A percentile compares a stretch with the other conserved stretches of the same genome.
These are phyloP conservation scores for Morus bassanus DNA, from an alignment of 2,797 vertebrate species.

Conservation along the genomic window DNA sequence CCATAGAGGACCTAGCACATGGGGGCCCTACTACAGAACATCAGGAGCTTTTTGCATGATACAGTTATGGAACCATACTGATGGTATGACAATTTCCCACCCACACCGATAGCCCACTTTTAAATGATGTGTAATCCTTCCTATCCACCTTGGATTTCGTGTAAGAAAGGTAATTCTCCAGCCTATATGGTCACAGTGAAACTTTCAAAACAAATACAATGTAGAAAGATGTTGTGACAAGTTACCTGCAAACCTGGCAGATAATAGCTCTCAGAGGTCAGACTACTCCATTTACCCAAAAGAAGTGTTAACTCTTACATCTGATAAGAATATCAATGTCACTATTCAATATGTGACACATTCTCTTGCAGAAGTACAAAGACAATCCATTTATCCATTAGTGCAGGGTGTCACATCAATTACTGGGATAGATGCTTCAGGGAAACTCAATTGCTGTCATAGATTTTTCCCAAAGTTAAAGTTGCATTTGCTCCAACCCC, in stretches of 20 bases:
- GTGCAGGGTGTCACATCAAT: slow-evolving; percentile 53
- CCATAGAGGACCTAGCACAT: neutral
- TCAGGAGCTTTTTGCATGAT: neutral
- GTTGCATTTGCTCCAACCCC: neutral
- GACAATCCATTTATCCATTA: slow-evolving; percentile 45
- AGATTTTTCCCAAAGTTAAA: slow-evolving; percentile 36
- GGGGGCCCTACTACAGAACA: neutral
- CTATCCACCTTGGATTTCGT: neutral
- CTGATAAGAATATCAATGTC: slow-evolving; percentile 57
- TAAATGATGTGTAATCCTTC: neutral
- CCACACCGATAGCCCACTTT: neutral
- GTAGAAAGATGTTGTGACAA: slow-evolving; percentile 33
- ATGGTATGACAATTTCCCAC: neutral
- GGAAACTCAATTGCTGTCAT: slow-evolving; percentile 45
- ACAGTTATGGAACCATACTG: neutral
- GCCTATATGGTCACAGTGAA: neutral
- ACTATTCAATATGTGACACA: slow-evolving; percentile 39
- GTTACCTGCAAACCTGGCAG: slow-evolving; percentile 27
- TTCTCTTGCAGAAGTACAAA: slow-evolving; percentile 44
- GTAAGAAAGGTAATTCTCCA: neutral
- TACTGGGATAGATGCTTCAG: slow-evolving; percentile 27
- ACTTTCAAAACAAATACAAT: slow-evolving; percentile 13
- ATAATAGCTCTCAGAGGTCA: slow-evolving; percentile 44
- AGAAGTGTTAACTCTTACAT: slow-evolving; percentile 48
- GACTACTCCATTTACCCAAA: slow-evolving; percentile 1